These are phyloP conservation scores for Oppia nitens DNA, from an alignment of 1,140 invertebrate genomes.

Conservation along the genomic window DNA sequence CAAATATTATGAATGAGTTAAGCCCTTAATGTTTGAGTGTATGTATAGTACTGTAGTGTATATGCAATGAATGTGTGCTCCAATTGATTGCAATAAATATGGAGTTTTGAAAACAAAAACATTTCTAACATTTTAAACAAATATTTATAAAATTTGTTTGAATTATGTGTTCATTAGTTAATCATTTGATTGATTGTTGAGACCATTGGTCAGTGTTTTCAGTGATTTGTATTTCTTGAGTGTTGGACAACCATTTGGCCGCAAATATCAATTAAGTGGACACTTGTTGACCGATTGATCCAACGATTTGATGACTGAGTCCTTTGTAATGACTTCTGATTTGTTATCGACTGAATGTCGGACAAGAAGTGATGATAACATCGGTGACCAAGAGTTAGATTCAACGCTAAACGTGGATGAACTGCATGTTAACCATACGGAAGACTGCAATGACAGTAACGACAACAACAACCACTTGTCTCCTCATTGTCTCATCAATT, in stretches of 20 bases:
- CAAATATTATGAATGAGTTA: no score
- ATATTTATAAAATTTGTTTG: not conserved
- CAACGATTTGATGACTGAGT: no score
- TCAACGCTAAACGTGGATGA: not conserved
- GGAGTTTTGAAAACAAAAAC: not conserved
- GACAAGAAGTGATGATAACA: not conserved
- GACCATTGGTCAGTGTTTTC: not conserved
- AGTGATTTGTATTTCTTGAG: no score
- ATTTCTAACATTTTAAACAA: no score
- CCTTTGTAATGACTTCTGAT: not conserved
- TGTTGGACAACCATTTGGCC: no score
- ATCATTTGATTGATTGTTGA: not conserved
- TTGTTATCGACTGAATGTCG: not conserved
- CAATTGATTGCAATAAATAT: not conserved
- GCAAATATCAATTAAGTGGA: no score
- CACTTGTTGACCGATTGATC: no score
- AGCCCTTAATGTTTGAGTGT: no score
- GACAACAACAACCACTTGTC: no score
- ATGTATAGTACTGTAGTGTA: not conserved
- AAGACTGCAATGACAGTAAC: not conserved
- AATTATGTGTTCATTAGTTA: not conserved
- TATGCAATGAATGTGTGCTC: not conserved
- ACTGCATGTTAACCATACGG: not conserved
- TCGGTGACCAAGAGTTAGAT: not conserved
- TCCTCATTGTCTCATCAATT: no score